A percentile compares a stretch with the other conserved stretches of the same genome.
Conservation (phyloP, 1,140 invertebrate genomes). For the Drosophila setifemur region DNA sequence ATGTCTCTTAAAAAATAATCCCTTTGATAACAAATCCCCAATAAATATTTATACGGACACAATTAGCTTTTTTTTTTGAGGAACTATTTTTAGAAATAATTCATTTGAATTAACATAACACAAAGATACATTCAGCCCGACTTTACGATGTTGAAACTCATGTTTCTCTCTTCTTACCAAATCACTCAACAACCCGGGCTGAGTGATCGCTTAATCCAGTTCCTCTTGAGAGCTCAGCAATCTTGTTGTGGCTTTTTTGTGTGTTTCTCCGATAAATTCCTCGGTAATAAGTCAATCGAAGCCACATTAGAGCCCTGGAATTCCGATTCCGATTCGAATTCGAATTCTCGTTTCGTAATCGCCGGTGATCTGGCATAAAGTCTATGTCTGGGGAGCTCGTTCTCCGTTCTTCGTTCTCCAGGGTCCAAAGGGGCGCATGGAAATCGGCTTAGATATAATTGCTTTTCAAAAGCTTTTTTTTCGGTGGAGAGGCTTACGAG, state of each 20-base stretch:
- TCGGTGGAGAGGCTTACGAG: background rate
- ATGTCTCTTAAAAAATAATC: too few species aligned
- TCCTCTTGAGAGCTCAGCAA: constrained; percentile 20
- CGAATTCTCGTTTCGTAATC: constrained; percentile 45
- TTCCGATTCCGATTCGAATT: too few species aligned
- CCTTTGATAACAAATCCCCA: too few species aligned
- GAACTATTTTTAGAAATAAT: too few species aligned
- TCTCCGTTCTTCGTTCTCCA: constrained; percentile 26
- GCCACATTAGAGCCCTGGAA: constrained; percentile 44
- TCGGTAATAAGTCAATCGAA: constrained; percentile 40
- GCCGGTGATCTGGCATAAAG: constrained; percentile 33
- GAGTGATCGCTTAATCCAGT: constrained; percentile 35
- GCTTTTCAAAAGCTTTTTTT: constrained; percentile 47
- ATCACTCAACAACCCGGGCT: background rate
- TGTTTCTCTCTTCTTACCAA: background rate
- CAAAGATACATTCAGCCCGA: too few species aligned
- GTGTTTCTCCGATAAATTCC: constrained; percentile 35
- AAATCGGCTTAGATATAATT: constrained; percentile 77
- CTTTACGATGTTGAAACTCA: too few species aligned
- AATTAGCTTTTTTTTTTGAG: too few species aligned
- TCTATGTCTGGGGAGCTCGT: constrained; percentile 21
- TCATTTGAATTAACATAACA: too few species aligned
- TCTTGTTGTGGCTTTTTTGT: constrained; percentile 20
- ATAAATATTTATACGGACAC: too few species aligned
- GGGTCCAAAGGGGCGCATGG: constrained; percentile 46